These are phyloP conservation scores for Phrynosoma platyrhinos DNA, from an alignment of 2,113 vertebrate species.

Conservation along the genomic window DNA sequence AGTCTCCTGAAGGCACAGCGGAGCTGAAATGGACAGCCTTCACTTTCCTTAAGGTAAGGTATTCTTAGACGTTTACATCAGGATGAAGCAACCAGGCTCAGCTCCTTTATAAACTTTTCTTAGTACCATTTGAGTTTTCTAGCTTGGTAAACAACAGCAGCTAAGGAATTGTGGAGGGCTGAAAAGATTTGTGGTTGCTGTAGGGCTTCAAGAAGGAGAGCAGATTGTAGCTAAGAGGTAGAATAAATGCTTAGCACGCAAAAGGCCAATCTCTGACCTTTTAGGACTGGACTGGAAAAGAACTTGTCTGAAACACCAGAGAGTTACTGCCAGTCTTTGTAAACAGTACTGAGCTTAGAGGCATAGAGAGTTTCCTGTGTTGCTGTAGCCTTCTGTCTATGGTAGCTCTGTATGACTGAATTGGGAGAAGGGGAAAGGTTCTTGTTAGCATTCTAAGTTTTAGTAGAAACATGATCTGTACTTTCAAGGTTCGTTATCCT, in stretches of 20 bases:
- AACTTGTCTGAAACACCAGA: not conserved
- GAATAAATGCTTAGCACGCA: not conserved
- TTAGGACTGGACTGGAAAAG: not conserved
- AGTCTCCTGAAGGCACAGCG: conserved; percentile 95
- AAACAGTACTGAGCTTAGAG: not conserved
- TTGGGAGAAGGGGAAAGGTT: not conserved
- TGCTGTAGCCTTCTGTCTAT: not conserved
- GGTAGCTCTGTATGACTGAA: not conserved
- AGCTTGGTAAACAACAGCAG: not conserved
- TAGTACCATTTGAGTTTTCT: not conserved
- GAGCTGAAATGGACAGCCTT: conserved; percentile 99
- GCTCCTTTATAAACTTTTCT: not conserved
- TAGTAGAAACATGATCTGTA: not conserved
- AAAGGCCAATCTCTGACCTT: not conserved
- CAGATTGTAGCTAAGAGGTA: not conserved
- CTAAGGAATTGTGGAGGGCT: not conserved
- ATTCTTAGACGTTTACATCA: not conserved
- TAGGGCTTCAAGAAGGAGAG: not conserved
- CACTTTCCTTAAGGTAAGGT: conserved; percentile 93
- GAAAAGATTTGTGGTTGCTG: not conserved
- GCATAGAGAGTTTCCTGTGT: not conserved
- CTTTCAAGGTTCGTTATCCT: not conserved
- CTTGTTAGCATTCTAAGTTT: not conserved
- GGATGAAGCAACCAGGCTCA: not conserved
- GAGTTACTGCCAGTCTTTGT: not conserved